Percentiles rank a stretch among this genome's conserved stretches.
These are phyloP conservation scores for Etheostoma nigrum DNA, from an alignment of 2,797 vertebrate genomes.

Conservation along the genomic window DNA sequence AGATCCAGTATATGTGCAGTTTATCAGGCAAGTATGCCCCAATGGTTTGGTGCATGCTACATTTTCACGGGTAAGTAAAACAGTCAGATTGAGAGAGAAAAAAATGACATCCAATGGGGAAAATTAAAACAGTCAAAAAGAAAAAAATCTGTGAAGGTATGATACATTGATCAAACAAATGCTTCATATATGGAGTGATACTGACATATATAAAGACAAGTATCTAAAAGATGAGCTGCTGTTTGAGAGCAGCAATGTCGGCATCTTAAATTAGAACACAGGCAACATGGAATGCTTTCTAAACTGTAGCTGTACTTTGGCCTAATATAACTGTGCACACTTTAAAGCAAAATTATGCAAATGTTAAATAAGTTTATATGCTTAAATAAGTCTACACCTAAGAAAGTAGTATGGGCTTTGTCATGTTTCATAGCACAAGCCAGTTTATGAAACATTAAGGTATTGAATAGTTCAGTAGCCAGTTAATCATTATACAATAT, in stretches of 20 bases:
- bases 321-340: neutral
- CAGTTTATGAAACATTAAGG: neutral
- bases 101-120: conserved; percentile 23
- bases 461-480: neutral
- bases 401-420: neutral
- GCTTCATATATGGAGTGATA: neutral
- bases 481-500: neutral
- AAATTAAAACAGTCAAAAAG: conserved; percentile 6
- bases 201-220: neutral
- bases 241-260: neutral
- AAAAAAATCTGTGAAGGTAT: neutral
- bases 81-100: conserved; percentile 8
- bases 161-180: conserved; percentile 9
- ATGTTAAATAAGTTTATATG: no score
- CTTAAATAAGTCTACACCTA: neutral
- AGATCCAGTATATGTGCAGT: conserved; percentile 23
- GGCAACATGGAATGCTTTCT: neutral
- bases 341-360: neutral
- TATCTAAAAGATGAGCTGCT: neutral
- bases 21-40: conserved; percentile 55
- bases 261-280: neutral
- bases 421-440: neutral
- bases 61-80: conserved; percentile 23
- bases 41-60: conserved; percentile 64
- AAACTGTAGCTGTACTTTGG: neutral